Conservation (phyloP, 2,888 invertebrate genomes). For the Congeria kusceri region DNA sequence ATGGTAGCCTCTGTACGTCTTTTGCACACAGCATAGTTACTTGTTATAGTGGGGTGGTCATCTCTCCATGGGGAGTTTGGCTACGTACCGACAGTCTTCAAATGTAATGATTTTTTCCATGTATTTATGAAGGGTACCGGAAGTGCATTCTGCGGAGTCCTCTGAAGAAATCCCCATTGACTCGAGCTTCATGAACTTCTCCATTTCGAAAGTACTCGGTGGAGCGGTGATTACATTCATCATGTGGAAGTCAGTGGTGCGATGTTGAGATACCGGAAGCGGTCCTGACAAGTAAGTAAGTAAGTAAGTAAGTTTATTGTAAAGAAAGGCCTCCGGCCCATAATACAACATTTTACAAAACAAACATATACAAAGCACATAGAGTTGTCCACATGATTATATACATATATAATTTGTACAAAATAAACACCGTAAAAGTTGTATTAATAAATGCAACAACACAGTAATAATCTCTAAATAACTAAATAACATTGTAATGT, state of each 20-base stretch:
- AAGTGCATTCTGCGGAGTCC: not conserved
- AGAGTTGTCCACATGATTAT: too few species aligned
- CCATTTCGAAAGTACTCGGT: slow-evolving; percentile 7
- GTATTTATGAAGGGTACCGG: not conserved
- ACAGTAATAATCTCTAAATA: too few species aligned
- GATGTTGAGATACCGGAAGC: slow-evolving; percentile 5
- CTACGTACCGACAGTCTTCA: slow-evolving; percentile 22
- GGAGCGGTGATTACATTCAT: slow-evolving; percentile 24
- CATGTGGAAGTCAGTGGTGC: slow-evolving; percentile 8
- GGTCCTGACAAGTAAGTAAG: slow-evolving; percentile 20
- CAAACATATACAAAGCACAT: too few species aligned
- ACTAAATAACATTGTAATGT: too few species aligned
- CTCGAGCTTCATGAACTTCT: slow-evolving; percentile 45
- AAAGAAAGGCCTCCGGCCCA: too few species aligned
- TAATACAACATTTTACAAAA: too few species aligned
- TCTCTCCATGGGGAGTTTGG: slow-evolving; percentile 41
- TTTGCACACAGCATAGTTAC: slow-evolving; percentile 13
- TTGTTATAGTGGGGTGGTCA: too few species aligned
- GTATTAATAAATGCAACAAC: too few species aligned
- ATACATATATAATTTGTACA: too few species aligned
- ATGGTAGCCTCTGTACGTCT: slow-evolving; percentile 28
- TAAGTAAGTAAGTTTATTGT: too few species aligned
- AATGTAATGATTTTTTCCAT: slow-evolving; percentile 10
- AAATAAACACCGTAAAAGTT: too few species aligned
- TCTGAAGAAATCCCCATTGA: slow-evolving; percentile 26